Base-by-base conservation (phyloP, 2,797 vertebrate species). In the Microctenopoma lineatum region DNA sequence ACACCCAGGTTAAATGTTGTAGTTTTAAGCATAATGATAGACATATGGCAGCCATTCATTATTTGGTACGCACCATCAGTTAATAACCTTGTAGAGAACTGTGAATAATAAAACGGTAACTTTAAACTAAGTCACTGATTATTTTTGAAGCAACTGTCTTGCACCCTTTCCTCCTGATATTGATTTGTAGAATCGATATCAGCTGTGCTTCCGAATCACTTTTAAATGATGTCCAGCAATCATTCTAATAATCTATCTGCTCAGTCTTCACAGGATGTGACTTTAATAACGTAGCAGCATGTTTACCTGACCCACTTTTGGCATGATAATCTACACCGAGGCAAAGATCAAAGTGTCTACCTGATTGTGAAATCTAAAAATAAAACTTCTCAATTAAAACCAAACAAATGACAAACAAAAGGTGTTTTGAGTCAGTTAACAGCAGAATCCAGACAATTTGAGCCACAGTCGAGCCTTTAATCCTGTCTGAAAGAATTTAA, bases 281-380 rank as follows among this genome's bases (percentile, higher is more conserved):
- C 45, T 34, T 21, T 47, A 73, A 67, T 21, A 52, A 52, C 57
- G 59, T 16, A 39, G 26, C 1, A 0, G 34, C 11, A 47, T 68
- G 51, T 68, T 77, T 70, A 70, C 61, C 71, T 59, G 84, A 84
- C 81, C 81, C 73, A 84, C 32, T 80, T 85, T 41, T n/a, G 10
- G 44, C 42, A 10, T 13, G 11, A 62, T 65, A 34, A 76, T 51
- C 58, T 52, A 44, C 66, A 56, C 71, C 54, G 55, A 65, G 12
- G 26, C 68, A 39, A 21, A 66, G 66, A 80, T 80, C 68, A 80
- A 80, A 83, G 82, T 66, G 71, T 65, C 21, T 41, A 56, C 42
- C 32, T 2, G 54, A 65, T 77, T 77, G 53, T 67, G 44, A 42
- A 48, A n/a, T 25, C 56, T 73, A 52, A 75, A 84, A 77, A 79